Percentiles rank a stretch among this genome's conserved stretches.
Evolutionary conservation across 2,797 vertebrate genomes (phyloP).

Genomic region (Brachyalestes nurse): DNA sequence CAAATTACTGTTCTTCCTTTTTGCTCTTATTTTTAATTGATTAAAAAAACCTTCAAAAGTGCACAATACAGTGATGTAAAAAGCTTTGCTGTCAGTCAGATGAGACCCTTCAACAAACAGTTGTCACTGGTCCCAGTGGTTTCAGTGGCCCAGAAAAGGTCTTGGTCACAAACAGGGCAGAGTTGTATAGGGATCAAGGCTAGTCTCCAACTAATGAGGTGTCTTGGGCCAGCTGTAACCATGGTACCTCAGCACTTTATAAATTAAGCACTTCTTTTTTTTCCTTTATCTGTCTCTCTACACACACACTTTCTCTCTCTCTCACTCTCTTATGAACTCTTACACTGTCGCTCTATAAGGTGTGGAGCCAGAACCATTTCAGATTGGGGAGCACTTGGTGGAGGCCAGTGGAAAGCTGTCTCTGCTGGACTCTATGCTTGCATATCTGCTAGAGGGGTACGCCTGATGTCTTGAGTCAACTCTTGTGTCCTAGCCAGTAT

Average conservation of each 20-base stretch:
- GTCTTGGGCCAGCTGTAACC: slow-evolving; percentile 1
- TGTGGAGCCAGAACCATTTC: slow-evolving; percentile 94
- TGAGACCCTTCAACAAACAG: not conserved
- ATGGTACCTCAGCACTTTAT: slow-evolving; percentile 5
- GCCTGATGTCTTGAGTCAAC: slow-evolving; percentile 45
- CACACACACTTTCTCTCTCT: not conserved
- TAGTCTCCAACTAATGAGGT: slow-evolving; percentile 16
- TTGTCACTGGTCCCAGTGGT: not conserved
- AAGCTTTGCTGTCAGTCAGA: not conserved
- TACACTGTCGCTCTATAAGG: slow-evolving; percentile 69
- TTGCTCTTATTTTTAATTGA: not conserved
- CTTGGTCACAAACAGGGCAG: not conserved
- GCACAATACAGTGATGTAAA: not conserved
- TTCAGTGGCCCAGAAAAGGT: slow-evolving; percentile 2
- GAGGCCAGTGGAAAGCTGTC: slow-evolving; percentile 91
- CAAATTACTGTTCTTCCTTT: not conserved
- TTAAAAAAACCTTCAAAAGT: not conserved
- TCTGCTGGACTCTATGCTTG: slow-evolving; percentile 86
- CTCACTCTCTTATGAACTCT: not conserved
- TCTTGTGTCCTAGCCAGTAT: not conserved
- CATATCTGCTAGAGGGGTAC: slow-evolving; percentile 81
- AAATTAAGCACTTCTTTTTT: not conserved
- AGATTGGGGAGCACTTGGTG: slow-evolving; percentile 91
- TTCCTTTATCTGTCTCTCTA: not conserved
- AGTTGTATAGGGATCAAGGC: not conserved